Percentiles rank a stretch among this genome's conserved stretches.
Conservation (phyloP, 2,888 invertebrate species). For the Helobdella robusta region DNA sequence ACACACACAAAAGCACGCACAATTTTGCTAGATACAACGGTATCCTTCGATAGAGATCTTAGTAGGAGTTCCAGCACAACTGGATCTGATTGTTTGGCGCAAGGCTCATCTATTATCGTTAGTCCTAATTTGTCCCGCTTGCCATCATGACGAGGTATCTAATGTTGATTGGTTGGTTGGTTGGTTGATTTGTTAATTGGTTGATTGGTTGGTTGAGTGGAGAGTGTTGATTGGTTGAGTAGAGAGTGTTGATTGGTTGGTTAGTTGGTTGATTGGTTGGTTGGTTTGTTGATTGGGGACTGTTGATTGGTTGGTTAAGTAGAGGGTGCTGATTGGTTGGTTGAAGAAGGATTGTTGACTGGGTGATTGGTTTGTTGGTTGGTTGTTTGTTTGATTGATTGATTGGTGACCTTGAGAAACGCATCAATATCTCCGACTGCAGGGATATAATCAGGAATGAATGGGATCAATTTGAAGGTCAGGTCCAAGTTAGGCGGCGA, state of each 20-base stretch:
- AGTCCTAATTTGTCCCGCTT: slow-evolving; percentile 61
- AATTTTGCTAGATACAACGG: slow-evolving; percentile 53
- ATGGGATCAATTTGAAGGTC: slow-evolving; percentile 80
- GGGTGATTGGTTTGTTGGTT: no score
- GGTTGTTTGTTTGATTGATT: no score
- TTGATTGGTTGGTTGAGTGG: no score
- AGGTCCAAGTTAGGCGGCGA: slow-evolving; percentile 82
- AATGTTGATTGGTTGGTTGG: background rate
- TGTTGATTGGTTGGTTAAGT: background rate
- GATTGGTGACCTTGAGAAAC: slow-evolving; percentile 71
- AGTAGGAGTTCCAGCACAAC: slow-evolving; percentile 72
- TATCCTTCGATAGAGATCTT: slow-evolving; percentile 64
- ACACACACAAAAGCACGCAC: background rate
- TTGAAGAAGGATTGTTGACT: background rate
- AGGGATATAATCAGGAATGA: slow-evolving; percentile 91
- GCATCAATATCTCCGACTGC: slow-evolving; percentile 97
- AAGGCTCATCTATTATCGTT: slow-evolving; percentile 83
- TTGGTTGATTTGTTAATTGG: no score
- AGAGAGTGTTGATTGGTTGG: background rate
- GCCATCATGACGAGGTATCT: slow-evolving; percentile 63
- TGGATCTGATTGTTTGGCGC: slow-evolving; percentile 75
- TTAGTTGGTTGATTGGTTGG: no score
- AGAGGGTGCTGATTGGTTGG: background rate
- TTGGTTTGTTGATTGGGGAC: no score
- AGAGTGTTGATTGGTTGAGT: background rate